Conservation (phyloP, 1,140 invertebrate species). For the Lasioglossum albipes region DNA sequence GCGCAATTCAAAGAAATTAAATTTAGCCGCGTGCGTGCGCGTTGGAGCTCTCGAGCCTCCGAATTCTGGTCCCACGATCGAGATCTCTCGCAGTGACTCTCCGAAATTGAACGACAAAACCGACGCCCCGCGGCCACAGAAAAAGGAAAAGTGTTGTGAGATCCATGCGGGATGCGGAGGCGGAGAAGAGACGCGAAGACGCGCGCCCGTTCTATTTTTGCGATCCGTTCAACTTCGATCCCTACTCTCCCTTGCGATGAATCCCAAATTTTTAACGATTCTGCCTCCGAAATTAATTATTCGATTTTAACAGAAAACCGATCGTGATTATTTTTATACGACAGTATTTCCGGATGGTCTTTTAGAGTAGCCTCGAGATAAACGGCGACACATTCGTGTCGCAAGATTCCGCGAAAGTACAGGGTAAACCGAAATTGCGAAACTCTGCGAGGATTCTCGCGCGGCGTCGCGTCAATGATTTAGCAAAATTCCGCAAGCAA, state of each 20-base stretch:
- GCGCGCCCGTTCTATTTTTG: slow-evolving; percentile 51
- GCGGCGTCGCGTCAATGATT: slow-evolving; percentile 27
- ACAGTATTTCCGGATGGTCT: background rate
- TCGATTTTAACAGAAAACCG: too few relatives aligned
- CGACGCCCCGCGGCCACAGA: background rate
- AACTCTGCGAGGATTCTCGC: background rate
- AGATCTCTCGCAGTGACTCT: slow-evolving; percentile 20
- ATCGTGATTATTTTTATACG: background rate
- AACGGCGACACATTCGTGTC: slow-evolving; percentile 12
- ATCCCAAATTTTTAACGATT: slow-evolving; percentile 28
- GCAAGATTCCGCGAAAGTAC: slow-evolving; percentile 19
- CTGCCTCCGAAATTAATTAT: background rate
- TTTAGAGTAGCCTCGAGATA: slow-evolving; percentile 20
- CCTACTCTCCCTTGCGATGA: slow-evolving; percentile 20
- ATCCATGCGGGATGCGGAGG: background rate
- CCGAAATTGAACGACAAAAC: slow-evolving; percentile 42
- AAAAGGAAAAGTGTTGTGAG: slow-evolving; percentile 25
- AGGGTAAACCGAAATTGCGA: slow-evolving; percentile 23
- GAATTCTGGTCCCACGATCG: background rate
- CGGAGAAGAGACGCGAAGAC: background rate
- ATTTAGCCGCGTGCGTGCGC: background rate
- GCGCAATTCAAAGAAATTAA: too few relatives aligned
- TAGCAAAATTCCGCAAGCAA: slow-evolving; percentile 9
- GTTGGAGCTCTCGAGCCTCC: too few relatives aligned
- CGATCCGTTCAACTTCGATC: slow-evolving; percentile 31